phyloP scores from a whole-genome alignment of 2,113 vertebrate genomes.

The Bolborhynchus lineola region DNA sequence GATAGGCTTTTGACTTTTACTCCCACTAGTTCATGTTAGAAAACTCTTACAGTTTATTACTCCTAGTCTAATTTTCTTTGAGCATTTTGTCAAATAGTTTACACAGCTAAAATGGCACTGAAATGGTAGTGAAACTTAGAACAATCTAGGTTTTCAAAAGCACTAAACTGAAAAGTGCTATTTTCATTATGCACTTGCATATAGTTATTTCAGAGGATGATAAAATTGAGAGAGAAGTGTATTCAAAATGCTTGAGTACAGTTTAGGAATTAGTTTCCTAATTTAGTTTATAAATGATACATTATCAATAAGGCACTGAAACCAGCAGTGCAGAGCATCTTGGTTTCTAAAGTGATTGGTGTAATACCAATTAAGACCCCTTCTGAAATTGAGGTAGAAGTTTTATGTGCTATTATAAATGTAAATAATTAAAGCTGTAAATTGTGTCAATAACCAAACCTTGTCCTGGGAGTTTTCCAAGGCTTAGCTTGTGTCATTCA shows the following conservation, averaged over 20 bases:
- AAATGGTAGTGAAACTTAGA: background rate
- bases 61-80: background rate
- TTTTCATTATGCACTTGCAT: background rate
- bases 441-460: background rate
- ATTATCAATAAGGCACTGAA: background rate
- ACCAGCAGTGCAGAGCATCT: background rate
- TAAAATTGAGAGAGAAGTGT: background rate
- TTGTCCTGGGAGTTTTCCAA: background rate
- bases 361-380: background rate
- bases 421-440: background rate
- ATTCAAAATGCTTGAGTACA: background rate
- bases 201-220: background rate
- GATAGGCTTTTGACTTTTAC: background rate
- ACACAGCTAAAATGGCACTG: background rate
- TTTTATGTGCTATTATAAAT: background rate
- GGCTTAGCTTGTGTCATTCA: background rate
- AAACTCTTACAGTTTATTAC: background rate
- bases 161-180: background rate
- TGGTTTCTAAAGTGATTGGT: background rate
- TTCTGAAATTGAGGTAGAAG: background rate
- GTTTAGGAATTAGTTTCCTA: background rate
- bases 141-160: background rate
- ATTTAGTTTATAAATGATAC: background rate
- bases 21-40: background rate
- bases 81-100: background rate